Base-by-base conservation (phyloP, 2,797 vertebrate genomes). In the Gallinago stenura region DNA sequence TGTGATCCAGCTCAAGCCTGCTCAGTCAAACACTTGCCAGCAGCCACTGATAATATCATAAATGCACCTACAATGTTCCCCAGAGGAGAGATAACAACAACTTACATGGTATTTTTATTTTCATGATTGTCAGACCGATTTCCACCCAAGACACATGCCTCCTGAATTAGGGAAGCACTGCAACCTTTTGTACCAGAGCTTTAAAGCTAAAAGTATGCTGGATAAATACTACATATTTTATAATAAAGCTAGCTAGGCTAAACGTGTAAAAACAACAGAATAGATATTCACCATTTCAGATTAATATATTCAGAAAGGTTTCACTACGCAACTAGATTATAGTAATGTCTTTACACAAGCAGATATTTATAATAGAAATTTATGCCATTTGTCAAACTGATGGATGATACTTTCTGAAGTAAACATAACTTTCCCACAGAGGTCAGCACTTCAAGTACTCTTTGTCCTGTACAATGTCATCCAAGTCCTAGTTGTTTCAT, bases 391-490 rank as follows among this genome's bases (percentile, higher is more conserved):
- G 73, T 92, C 83, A 90, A 92, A 90, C 56, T 87, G 73, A 65
- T 51, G 43, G 71, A 91, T 51, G 21, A 81, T 65, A 80, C 87
- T 91, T 95, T 79, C 82, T 93, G 77, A 94, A 96, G 57, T 86
- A 95, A 97, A 96, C 82, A 96, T 17, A 26, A 46, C 64, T 84
- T 73, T 82, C 86, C 46, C 86, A 80, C 77, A 77, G 92, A 96
- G 83, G 89, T 71, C 90, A 93, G 89, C 68, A 81, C 60, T 96
- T 94, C 12, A 84, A 97, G 89, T 91, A 97, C 94, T 96, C 85
- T 88, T 82, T 94, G 94, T 96, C 71, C 95, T 86, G 90, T 31
- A 86, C 58, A 91, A 69, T 41, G 54, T 90, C 81, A 88, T 91
- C 73, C 83, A 83, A 93, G 41, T 48, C 53, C 68, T 66, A 71